Evolutionary conservation across 1,140 invertebrate species (phyloP).

Genomic region (Diachasma alloeum): DNA sequence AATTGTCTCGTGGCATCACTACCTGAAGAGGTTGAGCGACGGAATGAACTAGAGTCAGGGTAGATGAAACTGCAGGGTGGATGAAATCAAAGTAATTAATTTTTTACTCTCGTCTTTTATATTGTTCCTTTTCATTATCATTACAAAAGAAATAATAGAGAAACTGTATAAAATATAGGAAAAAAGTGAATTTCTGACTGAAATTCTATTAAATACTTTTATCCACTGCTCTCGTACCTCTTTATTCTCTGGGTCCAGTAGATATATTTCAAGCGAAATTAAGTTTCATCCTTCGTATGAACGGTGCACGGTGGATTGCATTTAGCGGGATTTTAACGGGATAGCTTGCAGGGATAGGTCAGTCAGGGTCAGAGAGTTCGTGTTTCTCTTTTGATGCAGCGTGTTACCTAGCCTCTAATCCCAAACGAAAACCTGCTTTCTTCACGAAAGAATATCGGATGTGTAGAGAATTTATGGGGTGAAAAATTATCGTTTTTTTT

Average conservation of each 20-base stretch:
- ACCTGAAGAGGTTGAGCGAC: too few relatives aligned
- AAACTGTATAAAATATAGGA: background rate
- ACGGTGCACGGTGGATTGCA: constrained; percentile 15
- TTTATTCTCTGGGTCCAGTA: background rate
- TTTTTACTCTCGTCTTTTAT: too few relatives aligned
- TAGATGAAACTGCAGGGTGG: too few relatives aligned
- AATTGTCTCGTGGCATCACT: too few relatives aligned
- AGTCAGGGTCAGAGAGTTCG: background rate
- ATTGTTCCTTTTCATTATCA: too few relatives aligned
- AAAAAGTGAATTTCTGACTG: background rate
- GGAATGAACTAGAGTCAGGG: too few relatives aligned
- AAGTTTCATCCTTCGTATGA: constrained; percentile 15
- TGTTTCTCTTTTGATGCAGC: background rate
- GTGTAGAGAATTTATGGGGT: constrained; percentile 27
- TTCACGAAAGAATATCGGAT: background rate
- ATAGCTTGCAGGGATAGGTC: background rate
- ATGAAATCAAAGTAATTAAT: too few relatives aligned
- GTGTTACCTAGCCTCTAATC: background rate
- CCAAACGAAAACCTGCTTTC: background rate
- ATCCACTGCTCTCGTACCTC: background rate
- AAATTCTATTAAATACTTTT: background rate
- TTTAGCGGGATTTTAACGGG: constrained; percentile 22
- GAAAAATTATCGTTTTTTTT: constrained; percentile 14
- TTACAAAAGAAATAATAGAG: background rate
- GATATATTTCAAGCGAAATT: constrained; percentile 5